Percentiles rank a stretch among this genome's conserved stretches.
Evolutionary conservation across 1,140 invertebrate genomes (phyloP).

Genomic region (Brachionus plicatilis): DNA sequence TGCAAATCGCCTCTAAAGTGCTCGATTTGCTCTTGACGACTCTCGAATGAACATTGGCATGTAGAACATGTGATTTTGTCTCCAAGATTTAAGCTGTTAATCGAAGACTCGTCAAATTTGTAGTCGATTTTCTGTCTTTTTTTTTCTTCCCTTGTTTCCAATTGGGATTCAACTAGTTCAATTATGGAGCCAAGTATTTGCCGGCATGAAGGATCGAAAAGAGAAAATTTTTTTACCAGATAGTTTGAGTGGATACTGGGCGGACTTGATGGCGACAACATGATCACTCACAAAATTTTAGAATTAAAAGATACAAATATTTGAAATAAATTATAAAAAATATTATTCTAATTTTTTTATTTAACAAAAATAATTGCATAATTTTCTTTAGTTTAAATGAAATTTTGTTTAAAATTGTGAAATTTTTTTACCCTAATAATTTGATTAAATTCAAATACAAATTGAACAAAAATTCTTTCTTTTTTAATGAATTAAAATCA

Average conservation of each 20-base stretch:
- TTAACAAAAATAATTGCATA: neutral
- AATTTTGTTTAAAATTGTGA: neutral
- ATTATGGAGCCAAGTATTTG: neutral
- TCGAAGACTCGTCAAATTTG: neutral
- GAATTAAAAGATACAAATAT: neutral
- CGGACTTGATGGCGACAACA: neutral
- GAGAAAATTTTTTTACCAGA: neutral
- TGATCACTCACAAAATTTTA: neutral
- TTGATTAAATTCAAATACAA: too few relatives aligned
- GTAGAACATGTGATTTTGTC: conserved; percentile 6
- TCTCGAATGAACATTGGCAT: neutral
- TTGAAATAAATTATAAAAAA: neutral
- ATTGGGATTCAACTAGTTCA: neutral
- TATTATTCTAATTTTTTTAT: neutral
- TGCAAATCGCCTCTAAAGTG: conserved; percentile 61
- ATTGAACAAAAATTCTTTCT: too few relatives aligned
- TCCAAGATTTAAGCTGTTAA: neutral
- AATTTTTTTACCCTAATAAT: neutral
- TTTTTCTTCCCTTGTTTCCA: neutral
- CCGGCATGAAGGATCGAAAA: neutral
- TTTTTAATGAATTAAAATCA: too few relatives aligned
- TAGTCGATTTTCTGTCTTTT: neutral
- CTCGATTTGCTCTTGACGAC: conserved; percentile 41
- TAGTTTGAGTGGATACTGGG: neutral
- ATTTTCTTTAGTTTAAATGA: neutral